Conservation (phyloP, 2,113 vertebrate species). For the Lophura nycthemera region DNA sequence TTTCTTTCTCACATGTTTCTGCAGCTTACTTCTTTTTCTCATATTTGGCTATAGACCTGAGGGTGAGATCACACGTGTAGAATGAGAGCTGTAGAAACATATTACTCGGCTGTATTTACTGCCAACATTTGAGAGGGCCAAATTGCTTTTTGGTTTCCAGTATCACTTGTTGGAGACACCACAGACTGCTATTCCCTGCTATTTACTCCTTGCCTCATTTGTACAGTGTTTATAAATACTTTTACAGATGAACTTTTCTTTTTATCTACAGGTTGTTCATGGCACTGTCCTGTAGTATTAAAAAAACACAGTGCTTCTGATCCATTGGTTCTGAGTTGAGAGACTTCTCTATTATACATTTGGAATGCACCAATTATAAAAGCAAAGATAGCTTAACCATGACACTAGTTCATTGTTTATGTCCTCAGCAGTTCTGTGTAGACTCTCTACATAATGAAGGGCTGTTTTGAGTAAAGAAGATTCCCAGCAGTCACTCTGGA, state of each 20-base stretch:
- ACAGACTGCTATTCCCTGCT: slow-evolving; percentile 29
- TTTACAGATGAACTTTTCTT: neutral
- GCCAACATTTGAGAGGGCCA: slow-evolving; percentile 31
- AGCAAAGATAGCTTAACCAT: slow-evolving; percentile 44
- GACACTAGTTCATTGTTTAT: slow-evolving; percentile 53
- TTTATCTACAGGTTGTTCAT: slow-evolving; percentile 42
- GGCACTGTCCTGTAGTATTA: neutral
- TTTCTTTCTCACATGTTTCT: slow-evolving; percentile 52
- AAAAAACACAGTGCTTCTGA: slow-evolving; percentile 29
- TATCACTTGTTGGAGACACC: slow-evolving; percentile 22
- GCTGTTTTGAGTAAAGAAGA: slow-evolving; percentile 48
- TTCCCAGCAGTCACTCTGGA: slow-evolving; percentile 55
- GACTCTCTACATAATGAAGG: slow-evolving; percentile 43
- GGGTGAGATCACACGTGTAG: slow-evolving; percentile 57
- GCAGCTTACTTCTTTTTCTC: slow-evolving; percentile 43
- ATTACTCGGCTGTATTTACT: slow-evolving; percentile 1
- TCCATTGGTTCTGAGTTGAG: slow-evolving; percentile 21
- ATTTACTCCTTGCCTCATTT: slow-evolving; percentile 14
- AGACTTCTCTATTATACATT: slow-evolving; percentile 10
- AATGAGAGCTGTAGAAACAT: slow-evolving; percentile 25
- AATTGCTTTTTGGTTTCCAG: slow-evolving; percentile 12
- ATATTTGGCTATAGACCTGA: slow-evolving; percentile 42
- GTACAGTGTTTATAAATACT: slow-evolving; percentile 24
- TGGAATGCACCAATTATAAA: slow-evolving; percentile 47
- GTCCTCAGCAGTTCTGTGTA: slow-evolving; percentile 13